A percentile compares a stretch with the other conserved stretches of the same genome.
Conservation (phyloP, 2,888 invertebrate species). For the Microchrysa polita region DNA sequence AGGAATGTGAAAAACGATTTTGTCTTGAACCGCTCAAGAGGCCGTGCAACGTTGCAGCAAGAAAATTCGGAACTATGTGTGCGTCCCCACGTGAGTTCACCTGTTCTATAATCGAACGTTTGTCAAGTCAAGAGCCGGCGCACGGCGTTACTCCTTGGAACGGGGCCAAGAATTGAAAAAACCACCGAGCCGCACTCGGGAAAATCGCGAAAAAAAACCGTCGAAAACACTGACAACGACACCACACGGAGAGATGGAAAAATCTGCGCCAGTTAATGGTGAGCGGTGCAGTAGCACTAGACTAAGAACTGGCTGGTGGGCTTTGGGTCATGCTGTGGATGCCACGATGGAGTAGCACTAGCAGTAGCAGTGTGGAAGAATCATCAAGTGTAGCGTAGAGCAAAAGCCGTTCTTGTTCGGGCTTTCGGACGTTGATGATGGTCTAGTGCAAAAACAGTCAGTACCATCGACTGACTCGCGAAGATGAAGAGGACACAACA, state of each 20-base stretch:
- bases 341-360: background rate
- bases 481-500: too few species aligned
- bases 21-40: background rate
- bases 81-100: conserved; percentile 37
- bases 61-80: conserved; percentile 32
- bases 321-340: conserved; percentile 36
- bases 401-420: conserved; percentile 18
- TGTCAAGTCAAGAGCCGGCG: conserved; percentile 36
- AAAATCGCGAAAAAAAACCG: conserved; percentile 24
- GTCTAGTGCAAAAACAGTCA: conserved; percentile 20
- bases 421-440: conserved; percentile 6
- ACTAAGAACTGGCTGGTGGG: conserved; percentile 36
- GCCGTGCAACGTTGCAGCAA: conserved; percentile 23
- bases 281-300: conserved; percentile 44
- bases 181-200: conserved; percentile 34
- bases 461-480: conserved; percentile 13
- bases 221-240: conserved; percentile 13
- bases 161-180: conserved; percentile 16
- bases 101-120: conserved; percentile 28
- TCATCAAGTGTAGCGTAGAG: conserved; percentile 25
- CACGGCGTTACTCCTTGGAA: conserved; percentile 36
- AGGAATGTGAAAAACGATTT: conserved; percentile 24
- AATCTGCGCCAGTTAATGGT: conserved; percentile 44
- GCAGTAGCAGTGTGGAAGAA: too few species aligned
- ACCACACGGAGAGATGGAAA: conserved; percentile 26